Percentiles rank a stretch among this genome's conserved stretches.
These are phyloP conservation scores for Sciurus niger DNA, from an alignment of 2,113 vertebrate genomes.

Conservation along the genomic window DNA sequence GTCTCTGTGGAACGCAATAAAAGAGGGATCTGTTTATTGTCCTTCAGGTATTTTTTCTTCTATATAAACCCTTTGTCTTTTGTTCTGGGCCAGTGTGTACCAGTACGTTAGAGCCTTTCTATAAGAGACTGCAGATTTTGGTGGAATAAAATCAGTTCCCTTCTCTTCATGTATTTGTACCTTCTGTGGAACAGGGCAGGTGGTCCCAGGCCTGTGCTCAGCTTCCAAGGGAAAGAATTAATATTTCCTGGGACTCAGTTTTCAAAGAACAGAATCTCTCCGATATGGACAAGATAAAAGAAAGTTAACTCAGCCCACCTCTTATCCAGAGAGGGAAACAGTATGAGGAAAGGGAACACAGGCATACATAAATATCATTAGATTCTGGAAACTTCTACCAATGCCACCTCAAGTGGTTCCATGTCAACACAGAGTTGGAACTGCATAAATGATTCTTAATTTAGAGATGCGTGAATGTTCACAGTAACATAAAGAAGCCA, in stretches of 20 bases:
- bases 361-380: not conserved
- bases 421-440: not conserved
- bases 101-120: not conserved
- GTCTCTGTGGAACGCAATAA: not conserved
- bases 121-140: not conserved
- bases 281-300: not conserved
- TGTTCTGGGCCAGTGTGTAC: not conserved
- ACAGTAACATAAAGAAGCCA: not conserved
- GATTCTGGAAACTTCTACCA: not conserved
- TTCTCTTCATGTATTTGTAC: not conserved
- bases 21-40: not conserved
- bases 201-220: not conserved
- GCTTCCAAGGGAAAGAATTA: not conserved
- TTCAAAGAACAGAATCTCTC: not conserved
- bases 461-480: not conserved
- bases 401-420: not conserved
- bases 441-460: not conserved
- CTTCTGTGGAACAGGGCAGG: not conserved
- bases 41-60: not conserved
- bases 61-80: not conserved
- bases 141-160: not conserved
- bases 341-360: not conserved
- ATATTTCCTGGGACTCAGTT: not conserved
- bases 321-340: not conserved
- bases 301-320: not conserved